Percentiles rank a stretch among this genome's conserved stretches.
phyloP scores from a whole-genome alignment of 2,888 invertebrate species.

The Calliphora vomitoria region DNA sequence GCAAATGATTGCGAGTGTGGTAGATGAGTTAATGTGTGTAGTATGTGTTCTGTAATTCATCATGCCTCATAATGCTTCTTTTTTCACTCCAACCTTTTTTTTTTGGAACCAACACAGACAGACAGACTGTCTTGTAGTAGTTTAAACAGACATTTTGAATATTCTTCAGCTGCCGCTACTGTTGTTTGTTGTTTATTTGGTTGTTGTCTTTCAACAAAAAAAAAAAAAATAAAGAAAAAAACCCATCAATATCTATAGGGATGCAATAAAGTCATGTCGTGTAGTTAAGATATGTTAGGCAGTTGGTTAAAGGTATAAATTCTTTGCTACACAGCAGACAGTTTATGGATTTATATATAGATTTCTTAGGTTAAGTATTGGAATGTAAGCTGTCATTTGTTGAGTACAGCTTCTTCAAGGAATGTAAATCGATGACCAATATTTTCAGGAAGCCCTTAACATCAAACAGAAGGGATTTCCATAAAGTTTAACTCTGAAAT shows the following conservation, averaged over 20 bases:
- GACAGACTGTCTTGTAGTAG: slow-evolving; percentile 35
- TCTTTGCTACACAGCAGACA: background rate
- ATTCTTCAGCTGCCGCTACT: slow-evolving; percentile 6
- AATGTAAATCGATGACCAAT: too few species aligned
- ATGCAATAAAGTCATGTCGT: background rate
- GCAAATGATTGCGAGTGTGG: slow-evolving; percentile 53
- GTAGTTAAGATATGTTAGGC: background rate
- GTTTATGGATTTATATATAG: background rate
- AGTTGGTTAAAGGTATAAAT: slow-evolving; percentile 23
- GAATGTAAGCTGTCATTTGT: too few species aligned
- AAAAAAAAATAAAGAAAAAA: background rate
- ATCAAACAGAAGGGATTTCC: too few species aligned
- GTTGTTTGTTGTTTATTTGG: background rate
- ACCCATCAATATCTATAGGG: slow-evolving; percentile 1
- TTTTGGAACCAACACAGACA: slow-evolving; percentile 1
- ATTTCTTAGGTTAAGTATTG: too few species aligned
- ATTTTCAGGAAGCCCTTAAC: too few species aligned
- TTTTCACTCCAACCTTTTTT: too few species aligned
- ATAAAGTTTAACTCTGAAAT: too few species aligned
- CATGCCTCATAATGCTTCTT: slow-evolving; percentile 14
- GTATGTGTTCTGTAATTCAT: slow-evolving; percentile 44
- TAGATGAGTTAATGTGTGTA: slow-evolving; percentile 31
- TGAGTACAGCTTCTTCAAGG: too few species aligned
- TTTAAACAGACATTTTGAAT: slow-evolving; percentile 21
- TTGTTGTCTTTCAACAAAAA: background rate